Evolutionary conservation across 1,140 invertebrate genomes (phyloP), one percentile per base, ranked within the genome.

Genomic region (Pseudobourletiella spinata): DNA sequence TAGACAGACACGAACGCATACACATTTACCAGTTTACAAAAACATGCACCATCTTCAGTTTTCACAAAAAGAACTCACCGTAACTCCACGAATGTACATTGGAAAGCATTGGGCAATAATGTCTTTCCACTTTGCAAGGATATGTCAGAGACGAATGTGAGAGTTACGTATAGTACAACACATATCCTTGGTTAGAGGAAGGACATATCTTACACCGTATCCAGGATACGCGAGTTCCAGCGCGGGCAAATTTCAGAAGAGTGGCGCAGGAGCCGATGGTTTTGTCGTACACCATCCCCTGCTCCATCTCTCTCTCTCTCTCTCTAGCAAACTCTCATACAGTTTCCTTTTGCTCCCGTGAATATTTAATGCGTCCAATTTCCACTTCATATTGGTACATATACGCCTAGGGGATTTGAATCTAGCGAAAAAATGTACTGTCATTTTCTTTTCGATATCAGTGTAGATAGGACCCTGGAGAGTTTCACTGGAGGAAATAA

Each of bases 281-380:
- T 22, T 22, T 14, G 14, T 4, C 6, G 6, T 22, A 14, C 44
- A 22, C 44, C 44, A 15, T 22, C 44, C 20, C 44, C 6, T 6
- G 20, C 44, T 39, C 25, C 11, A 6, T 26, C 50, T 52, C 50
- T 52, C 20, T 22, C 50, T 52, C 24, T 52, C 24, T 48, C 35
- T 39, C 35, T 39, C n/a, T n/a, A n/a, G n/a, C n/a, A n/a, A n/a
- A n/a, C n/a, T n/a, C n/a, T n/a, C n/a, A n/a, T n/a, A n/a, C n/a
- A n/a, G n/a, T n/a, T n/a, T n/a, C n/a, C n/a, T n/a, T n/a, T n/a
- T n/a, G n/a, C n/a, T n/a, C n/a, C 20, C 25, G 46, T 66, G 65
- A 69, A 69, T 69, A 69, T 69, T 69, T 69, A 66, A 69, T 69
- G 44, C 32, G 46, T 65, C 52, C 63, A 69, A 69, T 69, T 67